Percentiles rank a stretch among this genome's conserved stretches.
Conservation (phyloP, 1,140 invertebrate species). For the Drosophila seguyi region DNA sequence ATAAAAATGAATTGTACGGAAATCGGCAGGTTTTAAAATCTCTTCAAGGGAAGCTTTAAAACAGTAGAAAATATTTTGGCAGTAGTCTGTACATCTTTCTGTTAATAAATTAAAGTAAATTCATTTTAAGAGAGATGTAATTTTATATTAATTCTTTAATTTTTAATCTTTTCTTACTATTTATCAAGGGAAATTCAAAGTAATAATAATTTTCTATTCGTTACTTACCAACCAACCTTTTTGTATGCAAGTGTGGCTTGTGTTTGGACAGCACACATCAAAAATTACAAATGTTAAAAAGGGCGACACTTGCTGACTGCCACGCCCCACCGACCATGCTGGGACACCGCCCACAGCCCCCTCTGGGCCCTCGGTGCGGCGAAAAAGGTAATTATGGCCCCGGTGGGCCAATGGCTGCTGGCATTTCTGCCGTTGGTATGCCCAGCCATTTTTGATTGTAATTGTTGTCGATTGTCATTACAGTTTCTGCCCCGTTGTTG, state of each 20-base stretch:
- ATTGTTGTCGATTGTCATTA: constrained; percentile 84
- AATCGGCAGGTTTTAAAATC: neutral
- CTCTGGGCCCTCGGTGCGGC: neutral
- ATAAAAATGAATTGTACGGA: neutral
- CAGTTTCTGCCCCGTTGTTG: constrained; percentile 59
- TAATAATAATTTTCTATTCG: constrained; percentile 11
- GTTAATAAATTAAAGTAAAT: neutral
- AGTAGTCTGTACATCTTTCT: neutral
- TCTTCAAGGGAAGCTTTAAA: neutral
- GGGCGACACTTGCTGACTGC: constrained; percentile 57
- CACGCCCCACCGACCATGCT: constrained; percentile 11
- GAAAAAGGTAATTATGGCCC: constrained; percentile 76
- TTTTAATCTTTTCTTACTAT: neutral
- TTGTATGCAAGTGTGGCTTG: neutral
- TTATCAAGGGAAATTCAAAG: no score
- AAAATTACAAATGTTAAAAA: constrained; percentile 78
- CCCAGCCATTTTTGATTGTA: constrained; percentile 78
- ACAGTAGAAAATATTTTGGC: neutral
- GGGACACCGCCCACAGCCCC: constrained; percentile 15
- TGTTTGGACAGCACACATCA: constrained; percentile 32
- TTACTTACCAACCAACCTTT: neutral
- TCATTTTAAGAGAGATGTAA: neutral
- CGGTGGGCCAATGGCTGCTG: constrained; percentile 34
- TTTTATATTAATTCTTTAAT: neutral
- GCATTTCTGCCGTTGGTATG: constrained; percentile 52